Percentiles rank a stretch among this genome's conserved stretches.
These are phyloP conservation scores for Poeciliopsis retropinna DNA, from an alignment of 2,113 vertebrate genomes.

Conservation along the genomic window DNA sequence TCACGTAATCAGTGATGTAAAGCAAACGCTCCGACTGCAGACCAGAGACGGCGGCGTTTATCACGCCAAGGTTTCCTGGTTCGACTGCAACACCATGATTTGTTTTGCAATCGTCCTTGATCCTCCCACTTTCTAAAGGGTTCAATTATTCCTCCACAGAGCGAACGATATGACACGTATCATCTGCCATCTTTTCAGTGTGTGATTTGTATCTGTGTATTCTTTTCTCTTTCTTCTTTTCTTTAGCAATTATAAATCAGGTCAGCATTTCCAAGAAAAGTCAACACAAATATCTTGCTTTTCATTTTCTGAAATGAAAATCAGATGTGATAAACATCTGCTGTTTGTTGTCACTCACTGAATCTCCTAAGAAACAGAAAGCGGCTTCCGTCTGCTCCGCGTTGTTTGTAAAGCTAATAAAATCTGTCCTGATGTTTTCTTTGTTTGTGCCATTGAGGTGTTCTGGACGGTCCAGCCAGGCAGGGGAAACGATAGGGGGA, in stretches of 20 bases:
- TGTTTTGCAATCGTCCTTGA: not conserved
- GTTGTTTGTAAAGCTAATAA: no score
- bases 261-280: slow-evolving; percentile 13
- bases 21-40: not conserved
- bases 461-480: not conserved
- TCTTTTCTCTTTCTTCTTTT: no score
- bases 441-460: not conserved
- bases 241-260: slow-evolving; percentile 3
- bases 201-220: not conserved
- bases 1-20: not conserved
- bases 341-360: no score
- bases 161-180: slow-evolving; percentile 20
- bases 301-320: not conserved
- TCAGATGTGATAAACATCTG: slow-evolving; percentile 38
- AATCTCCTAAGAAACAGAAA: no score
- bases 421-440: no score
- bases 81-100: not conserved
- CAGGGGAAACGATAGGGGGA: not conserved
- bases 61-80: not conserved
- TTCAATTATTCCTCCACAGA: not conserved
- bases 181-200: slow-evolving; percentile 7
- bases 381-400: no score
- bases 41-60: not conserved
- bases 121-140: not conserved
- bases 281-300: slow-evolving; percentile 17